phyloP scores from a whole-genome alignment of 2,113 vertebrate genomes.

The Gopherus flavomarginatus region DNA sequence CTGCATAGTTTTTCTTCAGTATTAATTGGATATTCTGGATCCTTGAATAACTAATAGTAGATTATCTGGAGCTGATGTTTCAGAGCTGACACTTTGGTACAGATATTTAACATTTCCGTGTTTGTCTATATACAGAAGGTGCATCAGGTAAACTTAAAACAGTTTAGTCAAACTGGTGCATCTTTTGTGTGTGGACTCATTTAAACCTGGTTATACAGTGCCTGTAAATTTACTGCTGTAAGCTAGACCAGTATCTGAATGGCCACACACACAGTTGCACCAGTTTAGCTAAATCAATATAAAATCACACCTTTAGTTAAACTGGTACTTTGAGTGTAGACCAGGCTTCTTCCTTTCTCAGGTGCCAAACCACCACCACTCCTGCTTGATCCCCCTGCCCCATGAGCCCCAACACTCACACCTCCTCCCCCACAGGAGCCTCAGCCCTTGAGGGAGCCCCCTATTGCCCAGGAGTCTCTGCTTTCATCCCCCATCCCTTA shows the following conservation, averaged over 20 bases:
- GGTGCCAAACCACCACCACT: neutral
- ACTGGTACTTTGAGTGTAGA: neutral
- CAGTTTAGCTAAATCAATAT: slow-evolving; percentile 29
- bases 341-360: neutral
- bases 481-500: neutral
- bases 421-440: too few species aligned
- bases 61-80: neutral
- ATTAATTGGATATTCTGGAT: slow-evolving; percentile 36
- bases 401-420: too few species aligned
- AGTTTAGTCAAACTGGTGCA: slow-evolving; percentile 36
- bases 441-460: neutral
- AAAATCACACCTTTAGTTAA: neutral
- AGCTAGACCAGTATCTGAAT: slow-evolving; percentile 37
- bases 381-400: neutral
- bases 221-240: slow-evolving; percentile 63
- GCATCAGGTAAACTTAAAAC: slow-evolving; percentile 56
- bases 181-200: slow-evolving; percentile 9
- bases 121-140: neutral
- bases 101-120: neutral
- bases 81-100: slow-evolving; percentile 16
- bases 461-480: neutral
- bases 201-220: slow-evolving; percentile 58
- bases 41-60: slow-evolving; percentile 1
- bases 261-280: slow-evolving; percentile 4
- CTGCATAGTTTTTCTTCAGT: neutral